Conservation (phyloP, 2,888 invertebrate genomes). For the Galeruca laticollis region DNA sequence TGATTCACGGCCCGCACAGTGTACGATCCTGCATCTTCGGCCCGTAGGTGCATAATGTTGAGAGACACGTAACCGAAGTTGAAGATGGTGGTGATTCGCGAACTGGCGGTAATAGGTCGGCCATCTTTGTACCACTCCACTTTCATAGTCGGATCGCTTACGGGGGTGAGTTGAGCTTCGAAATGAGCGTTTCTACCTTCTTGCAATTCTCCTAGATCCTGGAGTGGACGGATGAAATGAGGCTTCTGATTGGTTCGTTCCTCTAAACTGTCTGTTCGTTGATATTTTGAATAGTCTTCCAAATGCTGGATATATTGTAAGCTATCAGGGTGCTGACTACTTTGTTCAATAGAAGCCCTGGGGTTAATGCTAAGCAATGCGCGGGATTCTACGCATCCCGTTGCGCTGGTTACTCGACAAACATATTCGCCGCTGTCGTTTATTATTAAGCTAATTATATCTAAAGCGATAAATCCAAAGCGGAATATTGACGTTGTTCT, state of each 20-base stretch:
- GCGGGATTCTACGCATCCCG: slow-evolving; percentile 88
- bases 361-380: slow-evolving; percentile 85
- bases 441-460: slow-evolving; percentile 86
- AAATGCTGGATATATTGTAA: slow-evolving; percentile 90
- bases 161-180: slow-evolving; percentile 92
- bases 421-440: slow-evolving; percentile 93
- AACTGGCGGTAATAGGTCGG: slow-evolving; percentile 94
- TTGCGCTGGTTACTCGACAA: slow-evolving; percentile 87
- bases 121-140: slow-evolving; percentile 99
- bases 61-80: slow-evolving; percentile 99
- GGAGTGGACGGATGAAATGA: slow-evolving; percentile 88
- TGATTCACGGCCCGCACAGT: slow-evolving; percentile 92
- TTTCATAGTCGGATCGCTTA: slow-evolving; percentile 93
- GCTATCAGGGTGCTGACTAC: slow-evolving; percentile 92
- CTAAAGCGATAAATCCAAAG: slow-evolving; percentile 97
- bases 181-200: slow-evolving; percentile 94
- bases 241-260: slow-evolving; percentile 85
- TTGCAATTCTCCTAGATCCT: slow-evolving; percentile 86
- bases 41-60: slow-evolving; percentile 97
- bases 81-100: slow-evolving; percentile 96
- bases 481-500: slow-evolving; percentile 95
- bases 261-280: slow-evolving; percentile 86
- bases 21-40: slow-evolving; percentile 97
- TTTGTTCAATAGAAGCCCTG: slow-evolving; percentile 86
- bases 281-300: slow-evolving; percentile 90